phyloP scores from a whole-genome alignment of 2,888 invertebrate species.

The Allophyes oxyacanthae region DNA sequence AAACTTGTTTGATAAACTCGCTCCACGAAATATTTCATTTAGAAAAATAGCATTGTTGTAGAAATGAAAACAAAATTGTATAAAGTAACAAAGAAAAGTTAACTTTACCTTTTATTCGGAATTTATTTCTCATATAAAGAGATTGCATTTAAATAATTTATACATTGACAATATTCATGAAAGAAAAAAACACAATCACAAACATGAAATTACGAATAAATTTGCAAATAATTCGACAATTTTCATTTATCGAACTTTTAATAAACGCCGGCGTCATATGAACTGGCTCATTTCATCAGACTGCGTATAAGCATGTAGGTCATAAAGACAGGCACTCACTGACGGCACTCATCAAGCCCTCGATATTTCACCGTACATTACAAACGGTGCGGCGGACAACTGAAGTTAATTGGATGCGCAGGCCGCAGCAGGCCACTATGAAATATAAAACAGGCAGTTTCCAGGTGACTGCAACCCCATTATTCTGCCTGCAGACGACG shows the following conservation, averaged over 20 bases:
- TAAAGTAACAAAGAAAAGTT: constrained; percentile 11
- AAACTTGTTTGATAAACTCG: constrained; percentile 23
- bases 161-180: background rate
- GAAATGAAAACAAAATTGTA: constrained; percentile 4
- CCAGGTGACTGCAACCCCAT: constrained; percentile 64
- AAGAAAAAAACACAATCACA: constrained; percentile 36
- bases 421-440: constrained; percentile 73
- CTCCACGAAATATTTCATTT: constrained; percentile 12
- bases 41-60: constrained; percentile 17
- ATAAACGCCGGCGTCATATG: constrained; percentile 49
- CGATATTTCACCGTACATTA: constrained; percentile 83
- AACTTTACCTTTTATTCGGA: too few species aligned
- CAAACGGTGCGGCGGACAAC: constrained; percentile 78
- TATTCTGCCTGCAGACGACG: constrained; percentile 64
- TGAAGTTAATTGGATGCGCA: constrained; percentile 86
- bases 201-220: constrained; percentile 17
- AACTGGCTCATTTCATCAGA: constrained; percentile 51
- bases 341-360: constrained; percentile 75
- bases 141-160: background rate
- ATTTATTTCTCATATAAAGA: background rate
- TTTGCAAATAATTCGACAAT: constrained; percentile 46
- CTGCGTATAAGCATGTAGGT: constrained; percentile 61
- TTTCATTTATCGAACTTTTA: constrained; percentile 54
- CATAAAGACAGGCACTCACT: constrained; percentile 67
- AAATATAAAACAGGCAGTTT: constrained; percentile 78